A percentile compares a stretch with the other conserved stretches of the same genome.
phyloP scores from a whole-genome alignment of 2,888 invertebrate species.

The Erebia palarica region DNA sequence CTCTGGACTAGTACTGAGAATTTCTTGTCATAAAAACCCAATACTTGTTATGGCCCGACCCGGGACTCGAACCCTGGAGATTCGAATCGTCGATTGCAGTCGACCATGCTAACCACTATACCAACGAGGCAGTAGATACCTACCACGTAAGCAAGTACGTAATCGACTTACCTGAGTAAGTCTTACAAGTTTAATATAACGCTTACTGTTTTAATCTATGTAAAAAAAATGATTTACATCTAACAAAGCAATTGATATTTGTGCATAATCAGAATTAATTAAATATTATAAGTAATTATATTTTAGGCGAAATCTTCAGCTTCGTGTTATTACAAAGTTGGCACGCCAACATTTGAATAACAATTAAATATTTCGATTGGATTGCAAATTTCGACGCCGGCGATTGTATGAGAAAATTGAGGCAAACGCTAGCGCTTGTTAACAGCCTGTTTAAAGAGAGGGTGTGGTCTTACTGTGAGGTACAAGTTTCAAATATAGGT shows the following conservation, averaged over 20 bases:
- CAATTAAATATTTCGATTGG: constrained; percentile 24
- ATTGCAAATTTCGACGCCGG: constrained; percentile 23
- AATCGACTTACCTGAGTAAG: no score
- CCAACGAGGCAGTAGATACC: no score
- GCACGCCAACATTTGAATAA: constrained; percentile 22
- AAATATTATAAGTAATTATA: neutral
- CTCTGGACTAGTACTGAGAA: no score
- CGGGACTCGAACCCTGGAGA: no score
- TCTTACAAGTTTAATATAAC: no score
- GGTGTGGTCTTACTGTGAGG: constrained; percentile 1
- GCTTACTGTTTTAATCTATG: no score
- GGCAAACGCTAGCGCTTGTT: constrained; percentile 20
- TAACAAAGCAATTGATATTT: constrained; percentile 4
- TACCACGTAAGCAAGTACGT: no score
- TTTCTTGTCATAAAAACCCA: no score
- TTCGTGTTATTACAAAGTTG: constrained; percentile 16
- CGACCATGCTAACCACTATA: no score
- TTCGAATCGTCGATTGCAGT: no score
- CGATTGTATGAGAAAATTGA: constrained; percentile 25
- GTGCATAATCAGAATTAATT: neutral
- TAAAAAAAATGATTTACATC: neutral
- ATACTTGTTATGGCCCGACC: no score
- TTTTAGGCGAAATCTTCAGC: neutral
- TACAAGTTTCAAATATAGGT: neutral
- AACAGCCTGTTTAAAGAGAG: constrained; percentile 5